Percentiles rank a stretch among this genome's conserved stretches.
These are phyloP conservation scores for Geophilus truncorum DNA, from an alignment of 2,888 invertebrate species.

Conservation along the genomic window DNA sequence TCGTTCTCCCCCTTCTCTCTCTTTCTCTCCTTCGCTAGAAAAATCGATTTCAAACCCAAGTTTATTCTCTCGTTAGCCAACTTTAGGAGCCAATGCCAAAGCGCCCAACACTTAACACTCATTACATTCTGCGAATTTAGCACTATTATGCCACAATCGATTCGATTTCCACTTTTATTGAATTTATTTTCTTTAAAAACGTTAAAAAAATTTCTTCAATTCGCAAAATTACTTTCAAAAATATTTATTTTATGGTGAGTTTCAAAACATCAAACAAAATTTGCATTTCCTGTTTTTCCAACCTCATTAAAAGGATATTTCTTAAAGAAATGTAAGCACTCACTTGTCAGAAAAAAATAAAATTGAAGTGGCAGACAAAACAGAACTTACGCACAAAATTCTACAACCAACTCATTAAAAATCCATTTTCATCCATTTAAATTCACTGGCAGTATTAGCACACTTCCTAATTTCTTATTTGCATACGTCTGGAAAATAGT, in stretches of 20 bases:
- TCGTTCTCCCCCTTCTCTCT: background rate
- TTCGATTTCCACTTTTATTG: conserved; percentile 6
- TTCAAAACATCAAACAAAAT: background rate
- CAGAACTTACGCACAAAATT: too few species aligned
- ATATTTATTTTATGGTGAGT: background rate
- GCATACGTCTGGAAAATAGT: background rate
- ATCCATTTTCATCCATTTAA: background rate
- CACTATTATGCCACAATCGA: background rate
- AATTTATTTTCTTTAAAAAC: background rate
- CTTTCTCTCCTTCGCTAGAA: background rate
- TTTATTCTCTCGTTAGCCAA: conserved; percentile 16
- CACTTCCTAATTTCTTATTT: background rate
- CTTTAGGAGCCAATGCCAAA: conserved; percentile 6
- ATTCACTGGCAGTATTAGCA: background rate
- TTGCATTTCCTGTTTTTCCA: background rate
- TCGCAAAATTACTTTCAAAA: background rate
- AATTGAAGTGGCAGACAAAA: too few species aligned
- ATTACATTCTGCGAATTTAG: conserved; percentile 4
- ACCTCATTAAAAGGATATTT: too few species aligned
- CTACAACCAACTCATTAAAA: background rate
- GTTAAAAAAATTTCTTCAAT: background rate
- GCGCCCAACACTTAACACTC: conserved; percentile 2
- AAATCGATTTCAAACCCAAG: conserved; percentile 6
- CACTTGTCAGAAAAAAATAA: too few species aligned
- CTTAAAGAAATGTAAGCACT: too few species aligned